Evolutionary conservation across 2,888 invertebrate species (phyloP), one percentile per base, ranked within the genome.

Genomic region (Epistrophella euchroma): DNA sequence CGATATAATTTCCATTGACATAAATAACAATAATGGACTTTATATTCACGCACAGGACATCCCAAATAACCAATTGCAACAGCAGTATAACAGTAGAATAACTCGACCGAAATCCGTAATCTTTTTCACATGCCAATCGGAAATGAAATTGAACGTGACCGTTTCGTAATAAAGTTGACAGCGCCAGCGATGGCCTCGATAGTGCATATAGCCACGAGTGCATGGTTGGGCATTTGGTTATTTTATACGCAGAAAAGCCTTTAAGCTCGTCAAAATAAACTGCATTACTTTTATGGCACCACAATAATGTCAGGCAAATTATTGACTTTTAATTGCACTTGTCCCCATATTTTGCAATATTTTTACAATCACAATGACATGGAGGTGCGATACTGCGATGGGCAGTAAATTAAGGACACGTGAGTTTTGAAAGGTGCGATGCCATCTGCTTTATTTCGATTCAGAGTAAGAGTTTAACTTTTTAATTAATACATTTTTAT

Each of bases 101-200:
- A 60, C 55, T 73, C 78, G 37, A 68, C 32, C 68, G 52, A n/a
- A 68, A 71, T 68, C 60, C 52, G 76, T 81, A 86, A 86, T 86
- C 81, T 81, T 81, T 81, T 81, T 62, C 81, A 64, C 77, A 77
- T 81, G 85, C 76, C 85, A 86, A 81, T 86, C 50, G 80, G n/a
- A 55, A 37, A 56, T 56, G 50, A 73, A 81, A 81, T 86, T 77
- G 77, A 77, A 86, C 85, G 85, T 81, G 85, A 86, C 77, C 77
- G 73, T 62, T 86, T 81, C 62, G 77, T 85, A 81, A 86, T 86
- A 68, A 76, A 86, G 76, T 81, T 73, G 15, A 7, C 10, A 68
- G 45, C 45, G 22, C 5, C 5, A 15, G 50, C 19, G 55, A 45
- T 32, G 35, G 19, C 19, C 32, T 40, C 11, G 77, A 78, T 83